phyloP scores from a whole-genome alignment of 2,113 vertebrate species.

The Osmerus mordax region DNA sequence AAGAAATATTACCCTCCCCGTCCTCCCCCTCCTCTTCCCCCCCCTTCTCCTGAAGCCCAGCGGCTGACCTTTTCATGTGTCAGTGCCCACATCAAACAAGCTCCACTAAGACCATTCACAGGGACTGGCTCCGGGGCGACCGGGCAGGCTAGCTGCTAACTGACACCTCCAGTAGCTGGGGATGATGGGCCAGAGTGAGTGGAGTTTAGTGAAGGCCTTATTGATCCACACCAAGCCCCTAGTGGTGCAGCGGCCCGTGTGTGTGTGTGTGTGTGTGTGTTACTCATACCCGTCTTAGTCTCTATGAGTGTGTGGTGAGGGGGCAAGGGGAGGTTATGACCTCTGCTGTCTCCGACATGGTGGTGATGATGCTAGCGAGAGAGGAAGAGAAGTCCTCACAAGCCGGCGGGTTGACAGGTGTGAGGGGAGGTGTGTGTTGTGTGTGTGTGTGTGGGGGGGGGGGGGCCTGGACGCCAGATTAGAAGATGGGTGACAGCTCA shows the following conservation, averaged over 20 bases:
- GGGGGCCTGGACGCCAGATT: conserved; percentile 49
- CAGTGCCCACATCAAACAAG: conserved; percentile 69
- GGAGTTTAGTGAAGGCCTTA: conserved; percentile 61
- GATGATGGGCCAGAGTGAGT: conserved; percentile 54
- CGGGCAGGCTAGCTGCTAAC: conserved; percentile 44
- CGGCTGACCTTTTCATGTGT: conserved; percentile 72
- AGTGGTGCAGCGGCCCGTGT: neutral
- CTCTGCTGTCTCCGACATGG: conserved; percentile 46
- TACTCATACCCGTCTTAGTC: neutral
- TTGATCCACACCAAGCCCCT: conserved; percentile 61
- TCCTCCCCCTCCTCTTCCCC: conserved; percentile 45
- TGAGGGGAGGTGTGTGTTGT: no score
- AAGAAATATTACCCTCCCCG: conserved; percentile 52
- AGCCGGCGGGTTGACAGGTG: conserved; percentile 49
- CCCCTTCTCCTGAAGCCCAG: conserved; percentile 52
- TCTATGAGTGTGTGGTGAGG: neutral
- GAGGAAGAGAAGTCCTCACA: conserved; percentile 46
- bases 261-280: neutral
- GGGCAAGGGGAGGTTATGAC: conserved; percentile 33
- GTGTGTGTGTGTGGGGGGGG: conserved; percentile 49
- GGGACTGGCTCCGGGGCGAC: conserved; percentile 35
- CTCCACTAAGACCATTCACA: conserved; percentile 59
- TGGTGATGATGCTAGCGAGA: conserved; percentile 25
- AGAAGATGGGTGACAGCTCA: conserved; percentile 54
- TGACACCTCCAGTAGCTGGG: conserved; percentile 58